These are phyloP conservation scores for Cryptoblepharus egeriae DNA, from an alignment of 2,797 vertebrate species.

Conservation along the genomic window DNA sequence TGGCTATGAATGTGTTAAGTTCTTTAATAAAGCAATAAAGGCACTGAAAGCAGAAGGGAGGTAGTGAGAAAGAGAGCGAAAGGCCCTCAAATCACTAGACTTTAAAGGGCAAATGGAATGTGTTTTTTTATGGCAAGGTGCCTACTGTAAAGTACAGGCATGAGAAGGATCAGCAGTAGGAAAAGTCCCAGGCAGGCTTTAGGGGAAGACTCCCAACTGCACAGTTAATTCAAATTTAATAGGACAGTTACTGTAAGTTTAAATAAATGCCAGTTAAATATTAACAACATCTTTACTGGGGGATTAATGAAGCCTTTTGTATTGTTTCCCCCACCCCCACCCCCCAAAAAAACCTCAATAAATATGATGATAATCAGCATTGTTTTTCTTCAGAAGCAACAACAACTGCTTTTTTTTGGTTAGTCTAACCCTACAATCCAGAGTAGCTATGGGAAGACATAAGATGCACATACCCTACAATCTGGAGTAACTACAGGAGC, in stretches of 20 bases:
- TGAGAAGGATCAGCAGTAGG: slow-evolving; percentile 36
- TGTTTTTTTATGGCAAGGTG: neutral
- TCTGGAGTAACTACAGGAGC: too few relatives aligned
- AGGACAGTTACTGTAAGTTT: slow-evolving; percentile 72
- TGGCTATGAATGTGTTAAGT: neutral
- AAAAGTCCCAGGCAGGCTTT: slow-evolving; percentile 56
- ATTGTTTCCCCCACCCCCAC: slow-evolving; percentile 25
- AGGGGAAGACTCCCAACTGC: slow-evolving; percentile 74
- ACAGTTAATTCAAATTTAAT: slow-evolving; percentile 73
- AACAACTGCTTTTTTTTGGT: neutral
- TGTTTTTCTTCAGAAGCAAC: neutral
- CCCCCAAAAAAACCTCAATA: neutral
- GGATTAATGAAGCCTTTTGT: slow-evolving; percentile 67
- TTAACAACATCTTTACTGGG: slow-evolving; percentile 70
- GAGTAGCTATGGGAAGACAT: too few relatives aligned
- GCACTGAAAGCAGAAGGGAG: neutral
- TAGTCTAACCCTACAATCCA: too few relatives aligned
- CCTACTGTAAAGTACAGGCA: slow-evolving; percentile 15
- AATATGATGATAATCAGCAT: slow-evolving; percentile 1
- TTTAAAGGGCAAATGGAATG: slow-evolving; percentile 23
- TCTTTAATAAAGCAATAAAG: neutral
- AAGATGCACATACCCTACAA: too few relatives aligned
- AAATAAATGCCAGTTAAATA: slow-evolving; percentile 78
- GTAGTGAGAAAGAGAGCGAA: neutral
- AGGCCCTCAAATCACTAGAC: neutral